Base-by-base conservation (phyloP, 2,888 invertebrate genomes). In the Agrotis exclamationis region DNA sequence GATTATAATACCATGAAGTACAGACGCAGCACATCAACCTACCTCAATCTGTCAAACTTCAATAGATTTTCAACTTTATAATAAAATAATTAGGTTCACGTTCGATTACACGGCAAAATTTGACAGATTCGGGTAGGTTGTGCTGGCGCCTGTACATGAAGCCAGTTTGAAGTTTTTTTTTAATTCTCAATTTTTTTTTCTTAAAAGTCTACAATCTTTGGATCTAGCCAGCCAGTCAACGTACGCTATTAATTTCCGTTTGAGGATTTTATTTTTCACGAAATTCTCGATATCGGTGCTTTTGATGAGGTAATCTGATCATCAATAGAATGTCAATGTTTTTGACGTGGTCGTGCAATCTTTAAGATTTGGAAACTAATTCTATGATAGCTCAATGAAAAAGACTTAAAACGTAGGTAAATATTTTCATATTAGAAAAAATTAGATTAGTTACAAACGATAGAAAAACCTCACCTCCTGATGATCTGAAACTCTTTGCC, bases 171-270 rank as follows among this genome's bases (percentile, higher is more conserved):
- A 2, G 39, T 11, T 39, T 39, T 39, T 39, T 33, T 39, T 39
- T 39, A 39, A 39, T 39, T 39, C 11, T 39, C 39, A 11, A 39
- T 11, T 65, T 9, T 47, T 62, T 48, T 58, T 51, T 45, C 45
- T 50, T 24, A 1, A 22, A 48, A 16, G 11, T 39, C 33, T 33
- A 18, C 18, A 54, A 73, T 67, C 54, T 56, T 18, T 33, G 20
- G 20, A 62, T 64, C 69, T 59, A 67, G 45, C 56, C 53, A 67
- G 69, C 51, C 39, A 53, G 51, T 58, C 81, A 54, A 50, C 69
- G 16, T 18, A 48, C 67, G 69, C 54, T 62, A 16, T 20, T 80
- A 83, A 83, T 83, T 83, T 83, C 83, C 83, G 80, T 62, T 78
- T 24, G 20, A 28, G 50, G 11, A 70, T 75, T 79, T 79, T 62